Conservation (phyloP, 2,113 vertebrate genomes). For the Apteryx mantelli region DNA sequence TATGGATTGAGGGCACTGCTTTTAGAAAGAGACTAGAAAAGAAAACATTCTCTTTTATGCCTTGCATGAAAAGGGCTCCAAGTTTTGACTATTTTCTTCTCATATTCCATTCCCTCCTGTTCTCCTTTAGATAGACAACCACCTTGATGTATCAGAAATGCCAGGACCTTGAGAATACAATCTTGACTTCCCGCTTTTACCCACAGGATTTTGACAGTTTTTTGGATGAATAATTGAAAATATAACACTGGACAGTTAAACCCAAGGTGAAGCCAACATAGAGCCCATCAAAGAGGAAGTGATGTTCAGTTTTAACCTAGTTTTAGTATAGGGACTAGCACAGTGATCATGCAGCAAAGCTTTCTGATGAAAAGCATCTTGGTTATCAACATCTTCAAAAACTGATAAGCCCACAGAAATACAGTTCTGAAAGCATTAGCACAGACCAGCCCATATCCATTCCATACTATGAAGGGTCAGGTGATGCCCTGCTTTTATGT, state of each 20-base stretch:
- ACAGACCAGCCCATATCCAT: neutral
- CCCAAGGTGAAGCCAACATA: neutral
- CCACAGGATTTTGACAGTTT: neutral
- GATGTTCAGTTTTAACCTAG: neutral
- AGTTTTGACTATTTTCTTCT: neutral
- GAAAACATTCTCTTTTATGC: neutral
- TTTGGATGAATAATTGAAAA: neutral
- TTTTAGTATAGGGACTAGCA: neutral
- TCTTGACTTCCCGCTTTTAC: neutral
- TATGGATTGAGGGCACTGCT: constrained; percentile 31
- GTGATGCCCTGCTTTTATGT: neutral
- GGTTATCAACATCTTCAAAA: neutral
- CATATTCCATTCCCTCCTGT: neutral
- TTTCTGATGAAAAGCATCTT: neutral
- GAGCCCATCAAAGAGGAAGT: neutral
- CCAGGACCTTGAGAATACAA: neutral
- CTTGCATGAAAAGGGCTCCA: neutral
- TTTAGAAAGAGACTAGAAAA: neutral
- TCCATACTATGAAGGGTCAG: neutral
- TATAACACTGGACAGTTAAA: neutral
- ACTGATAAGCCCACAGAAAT: rapidly evolving
- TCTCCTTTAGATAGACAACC: neutral
- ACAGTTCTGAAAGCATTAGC: neutral
- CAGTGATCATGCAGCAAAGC: neutral
- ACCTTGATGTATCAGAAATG: neutral